Evolutionary conservation across 2,113 vertebrate genomes (phyloP).

Genomic region (Ascaphus truei): DNA sequence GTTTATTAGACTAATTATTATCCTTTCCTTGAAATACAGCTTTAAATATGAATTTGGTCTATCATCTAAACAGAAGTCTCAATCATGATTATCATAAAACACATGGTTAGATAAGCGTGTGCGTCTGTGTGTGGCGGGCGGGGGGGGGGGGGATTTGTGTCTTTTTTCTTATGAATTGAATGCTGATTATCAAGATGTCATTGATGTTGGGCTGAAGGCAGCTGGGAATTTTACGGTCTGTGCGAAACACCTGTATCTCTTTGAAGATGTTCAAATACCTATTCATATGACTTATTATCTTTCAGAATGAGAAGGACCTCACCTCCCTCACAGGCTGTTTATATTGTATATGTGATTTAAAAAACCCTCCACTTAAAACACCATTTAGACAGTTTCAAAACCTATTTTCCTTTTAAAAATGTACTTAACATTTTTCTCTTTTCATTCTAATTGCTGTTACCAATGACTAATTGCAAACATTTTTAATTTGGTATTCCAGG

Average conservation of each 20-base stretch:
- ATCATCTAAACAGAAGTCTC: no score
- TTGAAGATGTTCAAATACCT: not conserved
- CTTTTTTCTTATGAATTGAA: constrained; percentile 9
- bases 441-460: not conserved
- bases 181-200: constrained; percentile 17
- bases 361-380: no score
- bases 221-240: not conserved
- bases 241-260: not conserved
- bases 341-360: no score
- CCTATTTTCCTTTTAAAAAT: not conserved
- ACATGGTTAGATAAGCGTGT: no score
- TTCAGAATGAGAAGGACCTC: not conserved
- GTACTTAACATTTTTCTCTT: not conserved
- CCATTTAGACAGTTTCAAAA: not conserved
- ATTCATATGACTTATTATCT: not conserved
- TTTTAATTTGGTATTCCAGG: no score
- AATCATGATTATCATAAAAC: no score
- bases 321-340: no score
- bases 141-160: not conserved
- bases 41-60: no score
- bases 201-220: not conserved
- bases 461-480: not conserved
- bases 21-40: not conserved
- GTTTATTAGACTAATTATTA: no score
- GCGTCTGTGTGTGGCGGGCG: no score